phyloP scores from a whole-genome alignment of 2,888 invertebrate species.

The Cyrtodaria siliqua region DNA sequence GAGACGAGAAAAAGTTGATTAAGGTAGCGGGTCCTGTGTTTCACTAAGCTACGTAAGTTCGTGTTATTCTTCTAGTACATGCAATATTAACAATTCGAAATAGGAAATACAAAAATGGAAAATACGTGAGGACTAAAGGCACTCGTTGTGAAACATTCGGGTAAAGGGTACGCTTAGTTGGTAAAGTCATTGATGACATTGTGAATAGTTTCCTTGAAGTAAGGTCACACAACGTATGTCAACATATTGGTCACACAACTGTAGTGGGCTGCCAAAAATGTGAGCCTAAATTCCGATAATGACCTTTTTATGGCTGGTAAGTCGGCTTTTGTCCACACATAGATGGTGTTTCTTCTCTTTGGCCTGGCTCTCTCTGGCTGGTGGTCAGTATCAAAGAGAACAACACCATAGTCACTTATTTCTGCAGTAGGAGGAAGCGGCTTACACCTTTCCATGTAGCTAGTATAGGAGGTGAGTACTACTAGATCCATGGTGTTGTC shows the following conservation, averaged over 20 bases:
- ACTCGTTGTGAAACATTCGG: too few species aligned
- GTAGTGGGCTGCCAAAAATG: too few species aligned
- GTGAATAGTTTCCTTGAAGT: background rate
- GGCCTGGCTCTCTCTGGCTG: constrained; percentile 27
- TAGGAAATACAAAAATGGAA: too few species aligned
- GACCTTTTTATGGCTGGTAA: constrained; percentile 19
- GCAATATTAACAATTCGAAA: too few species aligned
- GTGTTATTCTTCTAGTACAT: too few species aligned
- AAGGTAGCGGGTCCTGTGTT: too few species aligned
- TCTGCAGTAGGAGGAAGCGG: constrained; percentile 32
- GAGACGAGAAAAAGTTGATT: too few species aligned
- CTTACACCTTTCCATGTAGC: constrained; percentile 34
- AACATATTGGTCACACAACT: background rate
- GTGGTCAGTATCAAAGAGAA: constrained; percentile 31
- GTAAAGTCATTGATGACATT: background rate
- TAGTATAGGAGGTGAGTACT: constrained; percentile 35
- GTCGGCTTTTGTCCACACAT: constrained; percentile 32
- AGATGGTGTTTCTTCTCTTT: constrained; percentile 32
- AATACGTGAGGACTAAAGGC: too few species aligned
- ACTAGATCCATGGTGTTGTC: constrained; percentile 41
- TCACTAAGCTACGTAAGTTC: too few species aligned
- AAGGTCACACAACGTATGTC: too few species aligned
- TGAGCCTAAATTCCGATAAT: too few species aligned
- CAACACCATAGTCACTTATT: constrained; percentile 46
- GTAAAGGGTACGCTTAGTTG: constrained; percentile 8